These are phyloP conservation scores for Noctua pronuba DNA, from an alignment of 2,888 invertebrate species.

Conservation along the genomic window DNA sequence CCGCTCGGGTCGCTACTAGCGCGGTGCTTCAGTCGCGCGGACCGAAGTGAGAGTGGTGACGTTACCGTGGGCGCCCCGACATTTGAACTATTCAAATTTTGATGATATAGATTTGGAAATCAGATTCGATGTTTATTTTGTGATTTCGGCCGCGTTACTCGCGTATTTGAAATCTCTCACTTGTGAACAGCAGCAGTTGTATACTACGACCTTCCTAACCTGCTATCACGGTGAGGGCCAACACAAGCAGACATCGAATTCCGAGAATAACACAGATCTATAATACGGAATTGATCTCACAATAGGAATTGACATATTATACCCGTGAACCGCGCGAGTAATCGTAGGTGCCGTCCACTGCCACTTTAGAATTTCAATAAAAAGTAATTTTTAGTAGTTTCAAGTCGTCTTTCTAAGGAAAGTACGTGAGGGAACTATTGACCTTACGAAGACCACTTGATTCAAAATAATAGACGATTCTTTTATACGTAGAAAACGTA, in stretches of 20 bases:
- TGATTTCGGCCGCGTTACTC: slow-evolving; percentile 56
- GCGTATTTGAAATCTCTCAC: slow-evolving; percentile 29
- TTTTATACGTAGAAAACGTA: slow-evolving; percentile 45
- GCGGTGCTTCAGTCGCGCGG: background rate
- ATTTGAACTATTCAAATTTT: slow-evolving; percentile 32
- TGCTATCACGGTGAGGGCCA: slow-evolving; percentile 23
- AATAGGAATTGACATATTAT: slow-evolving; percentile 63
- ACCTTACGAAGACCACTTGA: slow-evolving; percentile 39
- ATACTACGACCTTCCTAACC: background rate
- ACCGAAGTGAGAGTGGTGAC: background rate
- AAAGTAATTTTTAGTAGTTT: slow-evolving; percentile 52
- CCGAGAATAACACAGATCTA: slow-evolving; percentile 64
- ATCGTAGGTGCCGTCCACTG: slow-evolving; percentile 70
- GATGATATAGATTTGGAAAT: slow-evolving; percentile 38
- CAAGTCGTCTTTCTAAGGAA: slow-evolving; percentile 57
- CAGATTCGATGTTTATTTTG: slow-evolving; percentile 50
- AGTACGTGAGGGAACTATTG: slow-evolving; percentile 19
- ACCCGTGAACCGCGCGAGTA: slow-evolving; percentile 50
- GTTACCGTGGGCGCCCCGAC: slow-evolving; percentile 24
- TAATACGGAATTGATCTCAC: slow-evolving; percentile 54
- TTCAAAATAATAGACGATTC: slow-evolving; percentile 43
- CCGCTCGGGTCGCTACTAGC: no score
- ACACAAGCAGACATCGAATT: slow-evolving; percentile 59
- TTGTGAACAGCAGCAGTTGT: slow-evolving; percentile 5
- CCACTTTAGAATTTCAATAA: slow-evolving; percentile 61